Evolutionary conservation across 2,888 invertebrate species (phyloP), one percentile per base, ranked within the genome.

Genomic region (Diabrotica balteata): DNA sequence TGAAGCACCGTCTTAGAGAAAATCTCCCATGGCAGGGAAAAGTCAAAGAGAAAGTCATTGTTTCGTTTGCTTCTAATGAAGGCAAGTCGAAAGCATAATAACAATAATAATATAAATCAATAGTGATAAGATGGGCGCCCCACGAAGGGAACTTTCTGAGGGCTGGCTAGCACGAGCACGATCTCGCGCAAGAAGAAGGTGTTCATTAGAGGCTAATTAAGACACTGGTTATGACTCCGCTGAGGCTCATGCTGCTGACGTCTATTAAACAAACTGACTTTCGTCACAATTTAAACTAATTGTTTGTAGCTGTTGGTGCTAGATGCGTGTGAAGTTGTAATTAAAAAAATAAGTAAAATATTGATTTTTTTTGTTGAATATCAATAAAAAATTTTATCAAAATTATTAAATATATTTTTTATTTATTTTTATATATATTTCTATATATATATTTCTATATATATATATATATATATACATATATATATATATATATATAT

Each of bases 161-260:
- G 67, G 57, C 42, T 53, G 32, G 32, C 32, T 32, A 32, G 32
- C 32, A 32, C 4, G 32, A 17, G 50, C 52, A 10, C 8, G 59
- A 47, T 3, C 32, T 59, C 32, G 17, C 47, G 63, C 53, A 70
- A 71, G 75, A 75, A 59, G 62, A 54, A 68, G 79, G 77, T 79
- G 78, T 80, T 80, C 79, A 79, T 80, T 79, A 80, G 76, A 76
- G 76, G 78, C 76, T 80, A 80, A 80, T 80, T 79, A 80, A 79
- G 79, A 80, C 74, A 76, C 77, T 75, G 78, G 79, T 79, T 80
- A 80, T 79, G 78, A 74, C 75, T 75, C 79, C 78, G 68, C 76
- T 72, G 79, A 77, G 79, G 76, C 77, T 73, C 72, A 72, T 72
- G 74, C 74, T 78, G 11, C 76, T 76, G 76, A 77, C 76, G 77